Percentiles rank a stretch among this genome's conserved stretches.
Evolutionary conservation across 2,113 vertebrate genomes (phyloP).

Genomic region (Perccottus glenii): DNA sequence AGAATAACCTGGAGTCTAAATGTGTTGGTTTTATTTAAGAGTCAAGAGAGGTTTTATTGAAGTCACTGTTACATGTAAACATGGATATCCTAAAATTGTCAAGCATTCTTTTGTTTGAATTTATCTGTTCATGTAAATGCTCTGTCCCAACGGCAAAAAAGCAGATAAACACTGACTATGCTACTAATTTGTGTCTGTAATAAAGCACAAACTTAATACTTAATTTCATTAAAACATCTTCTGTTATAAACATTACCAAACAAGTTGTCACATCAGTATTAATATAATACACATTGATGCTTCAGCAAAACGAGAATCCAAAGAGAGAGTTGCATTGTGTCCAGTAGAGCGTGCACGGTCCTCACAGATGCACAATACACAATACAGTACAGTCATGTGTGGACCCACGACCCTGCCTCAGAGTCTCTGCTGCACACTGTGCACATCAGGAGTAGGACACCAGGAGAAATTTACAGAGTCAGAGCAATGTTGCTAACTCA

Average conservation of each 20-base stretch:
- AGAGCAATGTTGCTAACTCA: constrained; percentile 57
- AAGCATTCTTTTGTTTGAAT: constrained; percentile 52
- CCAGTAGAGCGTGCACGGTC: constrained; percentile 62
- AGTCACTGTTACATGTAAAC: constrained; percentile 76
- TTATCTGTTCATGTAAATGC: constrained; percentile 54
- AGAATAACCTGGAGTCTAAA: constrained; percentile 37
- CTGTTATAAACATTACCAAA: constrained; percentile 75
- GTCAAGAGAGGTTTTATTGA: neutral
- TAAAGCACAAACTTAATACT: constrained; percentile 69
- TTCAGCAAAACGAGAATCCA: constrained; percentile 60
- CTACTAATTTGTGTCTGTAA: constrained; percentile 76
- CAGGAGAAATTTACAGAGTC: constrained; percentile 58
- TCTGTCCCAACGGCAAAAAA: constrained; percentile 51
- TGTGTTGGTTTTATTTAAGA: constrained; percentile 71
- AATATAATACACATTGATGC: constrained; percentile 77
- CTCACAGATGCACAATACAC: constrained; percentile 60
- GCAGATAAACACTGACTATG: constrained; percentile 74
- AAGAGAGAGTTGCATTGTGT: constrained; percentile 54
- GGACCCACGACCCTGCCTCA: constrained; percentile 4
- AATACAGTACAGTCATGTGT: constrained; percentile 44
- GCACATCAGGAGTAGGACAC: constrained; percentile 28
- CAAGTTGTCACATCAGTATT: constrained; percentile 76
- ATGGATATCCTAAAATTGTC: constrained; percentile 67
- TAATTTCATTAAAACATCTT: constrained; percentile 64
- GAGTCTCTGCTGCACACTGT: constrained; percentile 28